A percentile compares a stretch with the other conserved stretches of the same genome.
phyloP scores from a whole-genome alignment of 2,888 invertebrate genomes.

The Limulus polyphemus region DNA sequence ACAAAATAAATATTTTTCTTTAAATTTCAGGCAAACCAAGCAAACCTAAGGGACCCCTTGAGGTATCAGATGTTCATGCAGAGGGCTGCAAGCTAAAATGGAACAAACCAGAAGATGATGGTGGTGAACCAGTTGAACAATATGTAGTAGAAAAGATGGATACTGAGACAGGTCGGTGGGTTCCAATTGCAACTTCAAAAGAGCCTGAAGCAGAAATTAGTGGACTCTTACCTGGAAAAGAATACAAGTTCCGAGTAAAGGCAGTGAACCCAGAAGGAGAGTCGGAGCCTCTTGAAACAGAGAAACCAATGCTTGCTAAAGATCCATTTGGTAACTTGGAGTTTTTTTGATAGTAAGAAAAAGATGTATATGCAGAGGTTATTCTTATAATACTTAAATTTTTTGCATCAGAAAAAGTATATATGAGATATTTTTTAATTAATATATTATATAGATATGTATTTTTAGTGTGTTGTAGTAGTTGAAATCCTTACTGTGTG shows the following conservation, averaged over 20 bases:
- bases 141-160: slow-evolving; percentile 96
- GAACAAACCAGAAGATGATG: slow-evolving; percentile 94
- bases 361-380: too few relatives aligned
- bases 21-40: slow-evolving; percentile 58
- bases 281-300: slow-evolving; percentile 84
- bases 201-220: slow-evolving; percentile 67
- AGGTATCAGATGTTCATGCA: slow-evolving; percentile 79
- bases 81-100: slow-evolving; percentile 88
- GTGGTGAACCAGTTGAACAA: slow-evolving; percentile 81
- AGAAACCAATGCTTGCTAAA: slow-evolving; percentile 83
- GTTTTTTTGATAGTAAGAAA: too few relatives aligned
- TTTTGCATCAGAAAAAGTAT: too few relatives aligned
- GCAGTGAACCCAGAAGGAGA: slow-evolving; percentile 94
- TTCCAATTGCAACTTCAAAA: slow-evolving; percentile 70
- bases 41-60: slow-evolving; percentile 85
- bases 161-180: slow-evolving; percentile 81
- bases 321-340: slow-evolving; percentile 77
- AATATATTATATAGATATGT: too few relatives aligned
- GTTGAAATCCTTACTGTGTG: too few relatives aligned
- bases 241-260: slow-evolving; percentile 94
- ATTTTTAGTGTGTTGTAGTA: too few relatives aligned
- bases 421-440: too few relatives aligned
- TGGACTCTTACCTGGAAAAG: slow-evolving; percentile 91
- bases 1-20: too few relatives aligned
- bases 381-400: too few relatives aligned